Conservation (phyloP, 2,797 vertebrate species). For the Sebastes vulpes region DNA sequence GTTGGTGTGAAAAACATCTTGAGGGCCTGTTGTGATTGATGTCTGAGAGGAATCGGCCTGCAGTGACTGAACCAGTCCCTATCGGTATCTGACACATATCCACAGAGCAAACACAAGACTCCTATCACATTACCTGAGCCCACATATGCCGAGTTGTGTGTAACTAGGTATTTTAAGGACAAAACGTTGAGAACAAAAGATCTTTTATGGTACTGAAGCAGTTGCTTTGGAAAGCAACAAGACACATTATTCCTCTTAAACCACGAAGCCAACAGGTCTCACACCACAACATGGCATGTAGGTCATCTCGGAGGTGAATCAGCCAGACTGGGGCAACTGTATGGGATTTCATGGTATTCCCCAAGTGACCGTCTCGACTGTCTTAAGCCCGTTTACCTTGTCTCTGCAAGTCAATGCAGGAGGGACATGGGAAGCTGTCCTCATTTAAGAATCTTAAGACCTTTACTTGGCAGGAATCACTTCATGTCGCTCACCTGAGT, state of each 20-base stretch:
- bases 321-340: slow-evolving; percentile 54
- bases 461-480: slow-evolving; percentile 40
- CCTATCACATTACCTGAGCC: slow-evolving; percentile 58
- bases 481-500: slow-evolving; percentile 41
- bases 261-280: slow-evolving; percentile 25
- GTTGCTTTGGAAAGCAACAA: slow-evolving; percentile 37
- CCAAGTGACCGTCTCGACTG: slow-evolving; percentile 15
- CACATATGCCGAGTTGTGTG: slow-evolving; percentile 43
- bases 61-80: slow-evolving; percentile 9
- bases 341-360: slow-evolving; percentile 39
- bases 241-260: slow-evolving; percentile 17
- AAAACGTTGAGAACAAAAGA: slow-evolving; percentile 56
- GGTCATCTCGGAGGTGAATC: slow-evolving; percentile 26
- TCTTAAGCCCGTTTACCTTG: slow-evolving; percentile 45
- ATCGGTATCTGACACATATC: slow-evolving; percentile 42
- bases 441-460: slow-evolving; percentile 43
- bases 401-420: background rate
- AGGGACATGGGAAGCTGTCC: slow-evolving; percentile 20
- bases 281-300: slow-evolving; percentile 41
- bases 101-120: slow-evolving; percentile 44
- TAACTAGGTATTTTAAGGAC: slow-evolving; percentile 53
- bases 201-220: slow-evolving; percentile 45
- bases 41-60: slow-evolving; percentile 32
- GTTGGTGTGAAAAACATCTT: slow-evolving; percentile 47
- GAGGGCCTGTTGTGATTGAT: slow-evolving; percentile 51